Evolutionary conservation across 2,797 vertebrate genomes (phyloP), one percentile per base, ranked within the genome.

Genomic region (Acrocephalus scirpaceus): DNA sequence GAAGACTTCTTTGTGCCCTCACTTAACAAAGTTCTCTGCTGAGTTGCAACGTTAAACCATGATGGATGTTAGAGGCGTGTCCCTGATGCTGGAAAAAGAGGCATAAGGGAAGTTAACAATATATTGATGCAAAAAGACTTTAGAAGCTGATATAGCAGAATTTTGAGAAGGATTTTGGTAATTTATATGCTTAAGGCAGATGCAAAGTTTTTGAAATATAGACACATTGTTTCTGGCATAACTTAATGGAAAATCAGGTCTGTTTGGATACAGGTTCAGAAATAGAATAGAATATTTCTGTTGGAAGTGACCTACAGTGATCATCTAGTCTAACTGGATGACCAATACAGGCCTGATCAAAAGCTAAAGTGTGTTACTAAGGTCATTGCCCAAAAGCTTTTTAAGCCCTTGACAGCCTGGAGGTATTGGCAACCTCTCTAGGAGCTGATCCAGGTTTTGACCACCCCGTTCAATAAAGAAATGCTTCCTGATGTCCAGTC

Each of bases 1-100:
- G 79, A 88, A 56, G 73, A 62, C 32, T n/a, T 62, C 20, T 88
- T 26, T 2, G 3, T 86, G 66, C 32, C 45, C 40, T 75, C 25
- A 38, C n/a, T 94, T 92, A 70, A 83, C 66, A 50, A 86, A 91
- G 60, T 75, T 78, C 48, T 87, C 30, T 92, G 91, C 93, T 57
- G 82, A 80, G 40, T 75, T 72, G 73, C 69, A 78, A 11, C 1
- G 1, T 69, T 95, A 70, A 88, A 75, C 64, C 32, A 4, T 65
- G 62, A 61, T 23, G 27, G 32, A 54, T 77, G 45, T 62, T 42
- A 75, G 70, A 81, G 22, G 11, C 3, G 1, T 23, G 54, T n/a
- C 22, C 20, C 27, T 69, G 22, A 29, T 56, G 32, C n/a, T 92
- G 36, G 32, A 76, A 77, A 47, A 86, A 69, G 44, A 50, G 34